Conservation (phyloP, 2,113 vertebrate genomes). For the Rafetus swinhoei region DNA sequence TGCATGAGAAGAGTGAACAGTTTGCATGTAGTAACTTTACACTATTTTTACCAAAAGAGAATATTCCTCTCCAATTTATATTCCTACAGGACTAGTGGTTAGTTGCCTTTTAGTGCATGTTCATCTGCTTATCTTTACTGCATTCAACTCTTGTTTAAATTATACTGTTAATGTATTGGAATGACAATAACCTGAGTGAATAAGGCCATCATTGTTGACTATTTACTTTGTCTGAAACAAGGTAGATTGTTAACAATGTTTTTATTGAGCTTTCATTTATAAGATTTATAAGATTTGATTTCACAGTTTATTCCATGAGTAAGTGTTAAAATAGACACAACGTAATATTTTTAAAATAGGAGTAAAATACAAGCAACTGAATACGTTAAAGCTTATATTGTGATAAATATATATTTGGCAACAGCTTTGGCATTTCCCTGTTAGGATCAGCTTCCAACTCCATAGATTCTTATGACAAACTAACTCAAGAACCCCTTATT, state of each 20-base stretch:
- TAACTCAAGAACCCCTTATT: background rate
- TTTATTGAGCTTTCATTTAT: background rate
- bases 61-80: background rate
- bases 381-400: background rate
- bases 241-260: background rate
- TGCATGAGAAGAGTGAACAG: background rate
- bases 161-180: background rate
- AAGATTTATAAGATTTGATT: background rate
- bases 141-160: background rate
- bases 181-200: background rate
- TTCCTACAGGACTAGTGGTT: background rate
- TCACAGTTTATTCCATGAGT: background rate
- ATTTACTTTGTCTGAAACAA: background rate
- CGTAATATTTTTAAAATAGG: background rate
- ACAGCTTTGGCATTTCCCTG: background rate
- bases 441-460: background rate
- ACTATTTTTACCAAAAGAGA: background rate
- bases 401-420: background rate
- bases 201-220: background rate
- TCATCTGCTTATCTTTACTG: background rate
- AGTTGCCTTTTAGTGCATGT: background rate
- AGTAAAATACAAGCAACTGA: background rate
- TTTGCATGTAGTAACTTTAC: background rate
- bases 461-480: background rate
- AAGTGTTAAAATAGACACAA: background rate